Base-by-base conservation (phyloP, 2,113 vertebrate genomes). In the Muntiacus muntjak region DNA sequence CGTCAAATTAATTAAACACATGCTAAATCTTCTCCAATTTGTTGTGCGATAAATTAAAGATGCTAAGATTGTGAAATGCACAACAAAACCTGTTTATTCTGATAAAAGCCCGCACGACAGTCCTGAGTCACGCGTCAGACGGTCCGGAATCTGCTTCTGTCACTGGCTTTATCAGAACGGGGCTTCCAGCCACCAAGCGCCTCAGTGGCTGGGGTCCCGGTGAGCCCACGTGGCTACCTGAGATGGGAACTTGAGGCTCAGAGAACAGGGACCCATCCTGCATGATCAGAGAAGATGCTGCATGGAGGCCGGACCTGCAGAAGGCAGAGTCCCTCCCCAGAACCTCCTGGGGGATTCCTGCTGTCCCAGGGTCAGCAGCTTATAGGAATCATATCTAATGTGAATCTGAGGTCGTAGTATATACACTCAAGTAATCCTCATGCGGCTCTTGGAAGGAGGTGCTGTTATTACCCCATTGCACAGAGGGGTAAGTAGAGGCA, bases 1-100 rank as follows among this genome's bases (percentile, higher is more conserved):
- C n/a, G 10, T 97, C 98, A 96, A 97, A 98, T 98, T 97, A 98
- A 98, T 98, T 97, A 98, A 98, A 98, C 93, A 95, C 98, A 98
- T 91, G 98, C 96, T 97, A 97, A 98, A 93, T 97, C 91, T 86
- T 96, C 92, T 94, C 97, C 96, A 60, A 40, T 89, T 97, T 97
- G 98, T 96, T 97, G 97, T 94, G 94, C 5, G 33, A 98, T 95
- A 97, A 98, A 96, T 94, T 95, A 94, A 96, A 96, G 97, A 98
- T 74, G 94, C 78, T 45, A 95, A 97, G 94, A 95, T 86, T 36
- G 97, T 45, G 84, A 94, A 95, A 95, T 11, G 40, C 95, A 96
- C 94, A 88, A 94, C 95, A 95, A 92, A 98, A 94, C 98, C 96
- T 96, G 92, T 91, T 94, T 89, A 84, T 83, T 87, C 95, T 43